These are phyloP conservation scores for Melanotaenia trifasciata DNA, from an alignment of 2,797 vertebrate genomes.

Conservation along the genomic window DNA sequence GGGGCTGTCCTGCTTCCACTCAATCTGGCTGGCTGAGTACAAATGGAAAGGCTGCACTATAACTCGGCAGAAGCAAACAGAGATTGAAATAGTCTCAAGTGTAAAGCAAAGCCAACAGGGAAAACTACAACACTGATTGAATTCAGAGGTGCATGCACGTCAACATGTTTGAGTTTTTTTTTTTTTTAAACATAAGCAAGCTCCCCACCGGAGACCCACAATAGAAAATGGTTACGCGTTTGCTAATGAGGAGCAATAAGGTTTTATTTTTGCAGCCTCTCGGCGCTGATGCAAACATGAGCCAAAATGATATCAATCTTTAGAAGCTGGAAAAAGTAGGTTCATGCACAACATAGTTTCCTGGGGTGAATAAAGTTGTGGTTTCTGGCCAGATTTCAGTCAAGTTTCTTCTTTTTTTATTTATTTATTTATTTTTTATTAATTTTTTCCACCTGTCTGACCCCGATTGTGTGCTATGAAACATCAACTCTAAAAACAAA, in stretches of 20 bases:
- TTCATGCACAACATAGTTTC: constrained; percentile 6
- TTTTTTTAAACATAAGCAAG: background rate
- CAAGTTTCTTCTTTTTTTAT: constrained; percentile 29
- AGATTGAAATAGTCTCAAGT: constrained; percentile 36
- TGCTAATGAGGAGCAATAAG: constrained; percentile 50
- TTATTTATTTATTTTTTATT: background rate
- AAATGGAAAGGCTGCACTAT: constrained; percentile 38
- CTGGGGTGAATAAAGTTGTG: constrained; percentile 22
- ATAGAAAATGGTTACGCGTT: constrained; percentile 20
- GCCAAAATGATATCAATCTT: constrained; percentile 48
- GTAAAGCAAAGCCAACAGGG: constrained; percentile 17
- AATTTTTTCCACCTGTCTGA: constrained; percentile 66
- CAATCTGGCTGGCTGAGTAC: constrained; percentile 50
- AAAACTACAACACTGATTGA: constrained; percentile 12
- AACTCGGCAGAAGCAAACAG: constrained; percentile 38
- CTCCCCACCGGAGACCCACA: background rate
- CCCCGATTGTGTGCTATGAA: constrained; percentile 18
- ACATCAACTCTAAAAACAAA: constrained; percentile 25
- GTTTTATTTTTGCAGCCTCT: constrained; percentile 45
- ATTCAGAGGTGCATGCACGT: background rate
- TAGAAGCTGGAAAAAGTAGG: constrained; percentile 4
- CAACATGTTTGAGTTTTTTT: background rate
- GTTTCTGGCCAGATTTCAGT: constrained; percentile 38
- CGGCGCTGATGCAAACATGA: constrained; percentile 14
- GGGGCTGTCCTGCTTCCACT: constrained; percentile 73